Conservation (phyloP, 2,888 invertebrate genomes). For the Autographa pulchrina region DNA sequence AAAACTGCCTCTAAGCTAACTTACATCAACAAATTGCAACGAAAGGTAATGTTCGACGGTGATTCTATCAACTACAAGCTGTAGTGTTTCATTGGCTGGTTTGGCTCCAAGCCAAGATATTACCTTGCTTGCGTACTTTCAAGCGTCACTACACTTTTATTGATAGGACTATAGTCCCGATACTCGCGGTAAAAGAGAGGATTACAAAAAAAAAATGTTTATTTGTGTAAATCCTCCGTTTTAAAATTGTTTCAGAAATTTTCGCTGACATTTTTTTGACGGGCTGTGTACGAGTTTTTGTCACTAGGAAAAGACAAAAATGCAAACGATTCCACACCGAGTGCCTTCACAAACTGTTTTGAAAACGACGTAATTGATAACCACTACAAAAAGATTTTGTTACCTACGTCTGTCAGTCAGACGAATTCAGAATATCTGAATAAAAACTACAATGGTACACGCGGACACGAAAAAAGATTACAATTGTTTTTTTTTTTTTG, state of each 20-base stretch:
- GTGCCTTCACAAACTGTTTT: background rate
- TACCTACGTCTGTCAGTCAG: no score
- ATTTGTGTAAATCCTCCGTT: background rate
- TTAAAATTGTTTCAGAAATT: background rate
- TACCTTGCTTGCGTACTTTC: constrained; percentile 33
- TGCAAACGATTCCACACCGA: constrained; percentile 1
- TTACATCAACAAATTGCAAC: background rate
- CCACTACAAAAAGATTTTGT: background rate
- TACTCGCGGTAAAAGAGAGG: background rate
- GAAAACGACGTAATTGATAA: constrained; percentile 1
- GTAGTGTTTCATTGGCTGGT: constrained; percentile 11
- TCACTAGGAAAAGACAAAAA: background rate
- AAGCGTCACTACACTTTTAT: constrained; percentile 37
- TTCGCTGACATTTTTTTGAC: background rate
- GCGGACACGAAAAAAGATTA: no score
- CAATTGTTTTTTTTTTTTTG: no score
- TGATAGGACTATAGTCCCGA: constrained; percentile 7
- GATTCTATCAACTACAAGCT: background rate
- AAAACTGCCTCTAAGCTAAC: no score
- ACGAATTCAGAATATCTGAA: no score
- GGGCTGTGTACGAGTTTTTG: constrained; percentile 4
- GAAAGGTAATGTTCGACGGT: background rate
- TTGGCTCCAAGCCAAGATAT: constrained; percentile 33
- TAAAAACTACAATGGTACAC: no score
- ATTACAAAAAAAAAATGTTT: background rate